Evolutionary conservation across 2,888 invertebrate genomes (phyloP), one percentile per base, ranked within the genome.

Genomic region (Spilosoma lubricipeda): DNA sequence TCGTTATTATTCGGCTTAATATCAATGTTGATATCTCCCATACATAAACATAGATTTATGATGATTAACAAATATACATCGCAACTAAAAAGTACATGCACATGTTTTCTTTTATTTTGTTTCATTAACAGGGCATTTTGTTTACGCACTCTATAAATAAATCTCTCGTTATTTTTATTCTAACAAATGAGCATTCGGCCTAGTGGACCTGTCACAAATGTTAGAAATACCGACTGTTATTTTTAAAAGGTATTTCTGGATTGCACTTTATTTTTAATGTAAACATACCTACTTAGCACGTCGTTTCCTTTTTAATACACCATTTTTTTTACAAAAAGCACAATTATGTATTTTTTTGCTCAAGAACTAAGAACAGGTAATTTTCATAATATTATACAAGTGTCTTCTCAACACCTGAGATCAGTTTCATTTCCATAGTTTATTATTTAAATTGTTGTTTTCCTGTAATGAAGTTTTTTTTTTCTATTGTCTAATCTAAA

Each of bases 131-230:
- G 82, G 72, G 56, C 39, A 76, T 82, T 81, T 87, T 89, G 83
- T 89, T 88, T 88, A 88, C 85, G 78, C 80, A 39, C 52, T 77
- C 86, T 88, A 87, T 83, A 86, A 85, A 88, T 89, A 90, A 73
- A 79, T 75, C 70, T 76, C 73, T 70, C 45, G 71, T 68, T 70
- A 80, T 77, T 76, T 77, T 77, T 77, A 74, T 75, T 77, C 77
- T 80, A 67, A 76, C 75, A 74, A 77, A 80, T 76, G 73, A 75
- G 75, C 66, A 73, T 76, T 79, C 65, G 30, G 48, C 27, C 52
- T 20, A 68, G 64, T 48, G 65, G 76, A 76, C 48, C 67, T 73
- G 70, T 71, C 72, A 77, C 65, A 70, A 69, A 48, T 68, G 52
- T 42, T 59, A n/a, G 45, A 42, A 45, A 72, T 66, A 66, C n/a